Evolutionary conservation across 2,888 invertebrate genomes (phyloP).

Genomic region (Lathronympha strigana): DNA sequence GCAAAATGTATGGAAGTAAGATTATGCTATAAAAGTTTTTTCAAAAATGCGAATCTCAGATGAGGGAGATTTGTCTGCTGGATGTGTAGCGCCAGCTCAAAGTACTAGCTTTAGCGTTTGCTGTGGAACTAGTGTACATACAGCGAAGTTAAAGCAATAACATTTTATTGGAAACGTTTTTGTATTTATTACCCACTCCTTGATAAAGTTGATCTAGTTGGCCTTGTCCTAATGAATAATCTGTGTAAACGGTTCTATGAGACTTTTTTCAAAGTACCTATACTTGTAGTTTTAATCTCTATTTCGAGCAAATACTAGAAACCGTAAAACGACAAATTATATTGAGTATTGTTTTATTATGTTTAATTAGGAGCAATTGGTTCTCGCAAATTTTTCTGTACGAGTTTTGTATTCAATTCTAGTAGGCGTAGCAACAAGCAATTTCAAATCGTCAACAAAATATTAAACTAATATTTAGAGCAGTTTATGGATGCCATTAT

Average conservation of each 20-base stretch:
- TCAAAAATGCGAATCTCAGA: background rate
- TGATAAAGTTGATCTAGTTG: slow-evolving; percentile 36
- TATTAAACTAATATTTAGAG: too few relatives aligned
- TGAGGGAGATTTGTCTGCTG: too few relatives aligned
- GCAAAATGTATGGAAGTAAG: background rate
- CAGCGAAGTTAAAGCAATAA: slow-evolving; percentile 1
- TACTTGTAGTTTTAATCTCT: too few relatives aligned
- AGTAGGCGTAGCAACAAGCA: too few relatives aligned
- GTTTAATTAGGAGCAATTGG: too few relatives aligned
- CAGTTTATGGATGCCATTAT: too few relatives aligned
- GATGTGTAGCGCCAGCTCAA: too few relatives aligned
- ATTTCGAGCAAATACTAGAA: too few relatives aligned
- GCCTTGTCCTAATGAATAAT: slow-evolving; percentile 38
- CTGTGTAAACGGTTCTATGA: slow-evolving; percentile 9
- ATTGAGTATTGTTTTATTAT: background rate
- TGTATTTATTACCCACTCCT: slow-evolving; percentile 12
- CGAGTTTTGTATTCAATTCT: background rate
- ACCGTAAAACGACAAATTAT: too few relatives aligned
- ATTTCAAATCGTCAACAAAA: too few relatives aligned
- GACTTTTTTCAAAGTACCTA: slow-evolving; percentile 8
- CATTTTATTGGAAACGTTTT: slow-evolving; percentile 16
- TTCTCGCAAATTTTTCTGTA: background rate
- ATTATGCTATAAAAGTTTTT: background rate
- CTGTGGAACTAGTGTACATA: background rate
- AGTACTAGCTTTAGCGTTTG: too few relatives aligned